phyloP scores from a whole-genome alignment of 2,888 invertebrate species.

The Dryobota labecula region DNA sequence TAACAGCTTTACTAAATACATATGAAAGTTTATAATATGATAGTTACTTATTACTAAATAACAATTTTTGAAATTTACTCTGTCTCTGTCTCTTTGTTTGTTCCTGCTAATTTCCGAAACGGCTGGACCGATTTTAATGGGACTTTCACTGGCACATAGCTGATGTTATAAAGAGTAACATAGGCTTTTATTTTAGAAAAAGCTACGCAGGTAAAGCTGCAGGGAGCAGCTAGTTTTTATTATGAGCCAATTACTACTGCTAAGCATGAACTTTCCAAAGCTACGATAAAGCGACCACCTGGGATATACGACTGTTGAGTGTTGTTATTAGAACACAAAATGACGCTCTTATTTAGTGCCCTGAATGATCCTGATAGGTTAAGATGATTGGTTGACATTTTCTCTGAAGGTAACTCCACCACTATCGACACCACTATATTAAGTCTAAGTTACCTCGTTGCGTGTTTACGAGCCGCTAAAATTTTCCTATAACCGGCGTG shows the following conservation, averaged over 20 bases:
- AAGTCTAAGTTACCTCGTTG: slow-evolving; percentile 16
- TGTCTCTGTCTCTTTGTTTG: too few relatives aligned
- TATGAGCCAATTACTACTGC: background rate
- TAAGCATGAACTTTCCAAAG: background rate
- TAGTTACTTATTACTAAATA: too few relatives aligned
- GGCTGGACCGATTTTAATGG: too few relatives aligned
- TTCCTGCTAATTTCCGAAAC: too few relatives aligned
- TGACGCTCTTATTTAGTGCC: background rate
- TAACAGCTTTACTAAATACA: too few relatives aligned
- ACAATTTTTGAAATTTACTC: too few relatives aligned
- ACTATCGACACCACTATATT: slow-evolving; percentile 9
- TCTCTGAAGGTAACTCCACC: background rate
- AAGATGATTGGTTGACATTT: background rate
- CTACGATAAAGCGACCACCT: background rate
- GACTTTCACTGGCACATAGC: too few relatives aligned
- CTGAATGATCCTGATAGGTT: background rate
- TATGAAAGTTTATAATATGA: too few relatives aligned
- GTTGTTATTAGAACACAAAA: background rate
- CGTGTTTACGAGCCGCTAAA: slow-evolving; percentile 41
- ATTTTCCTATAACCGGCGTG: slow-evolving; percentile 46
- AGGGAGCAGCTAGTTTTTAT: too few relatives aligned
- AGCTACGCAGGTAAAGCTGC: too few relatives aligned
- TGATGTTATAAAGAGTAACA: too few relatives aligned
- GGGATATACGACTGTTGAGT: background rate
- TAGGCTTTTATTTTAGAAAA: too few relatives aligned